Conservation (phyloP, 2,113 vertebrate genomes). For the Periophthalmodon schlosseri region DNA sequence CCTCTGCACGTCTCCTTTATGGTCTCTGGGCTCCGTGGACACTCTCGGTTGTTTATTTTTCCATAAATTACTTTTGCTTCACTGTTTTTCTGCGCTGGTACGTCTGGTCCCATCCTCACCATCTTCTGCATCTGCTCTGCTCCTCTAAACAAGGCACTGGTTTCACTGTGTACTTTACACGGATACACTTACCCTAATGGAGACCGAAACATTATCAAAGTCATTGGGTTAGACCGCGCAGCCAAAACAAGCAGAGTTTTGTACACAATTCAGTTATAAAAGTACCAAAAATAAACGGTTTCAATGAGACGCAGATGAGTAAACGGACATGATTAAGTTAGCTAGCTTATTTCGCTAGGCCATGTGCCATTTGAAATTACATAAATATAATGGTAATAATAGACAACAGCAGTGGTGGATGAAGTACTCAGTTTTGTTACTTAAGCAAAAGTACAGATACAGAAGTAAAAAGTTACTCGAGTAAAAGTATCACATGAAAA, state of each 20-base stretch:
- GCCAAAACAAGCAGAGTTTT: neutral
- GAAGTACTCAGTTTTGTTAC: too few species aligned
- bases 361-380: neutral
- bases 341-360: neutral
- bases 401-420: too few species aligned
- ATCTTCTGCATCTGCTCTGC: slow-evolving; percentile 28
- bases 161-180: neutral
- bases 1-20: slow-evolving; percentile 11
- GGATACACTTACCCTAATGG: neutral
- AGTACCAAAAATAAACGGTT: neutral
- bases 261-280: neutral
- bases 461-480: too few species aligned
- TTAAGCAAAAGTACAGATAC: too few species aligned
- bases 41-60: slow-evolving; percentile 40
- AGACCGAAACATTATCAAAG: neutral
- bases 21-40: slow-evolving; percentile 31
- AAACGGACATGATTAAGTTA: neutral
- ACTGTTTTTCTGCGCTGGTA: slow-evolving; percentile 36
- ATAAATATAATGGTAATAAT: neutral
- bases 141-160: slow-evolving; percentile 28
- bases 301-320: neutral
- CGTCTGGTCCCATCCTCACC: slow-evolving; percentile 49
- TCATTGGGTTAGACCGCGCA: neutral
- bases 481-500: too few species aligned
- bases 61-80: slow-evolving; percentile 39